Evolutionary conservation across 2,797 vertebrate genomes (phyloP).

Genomic region (Sandelia bainsii): DNA sequence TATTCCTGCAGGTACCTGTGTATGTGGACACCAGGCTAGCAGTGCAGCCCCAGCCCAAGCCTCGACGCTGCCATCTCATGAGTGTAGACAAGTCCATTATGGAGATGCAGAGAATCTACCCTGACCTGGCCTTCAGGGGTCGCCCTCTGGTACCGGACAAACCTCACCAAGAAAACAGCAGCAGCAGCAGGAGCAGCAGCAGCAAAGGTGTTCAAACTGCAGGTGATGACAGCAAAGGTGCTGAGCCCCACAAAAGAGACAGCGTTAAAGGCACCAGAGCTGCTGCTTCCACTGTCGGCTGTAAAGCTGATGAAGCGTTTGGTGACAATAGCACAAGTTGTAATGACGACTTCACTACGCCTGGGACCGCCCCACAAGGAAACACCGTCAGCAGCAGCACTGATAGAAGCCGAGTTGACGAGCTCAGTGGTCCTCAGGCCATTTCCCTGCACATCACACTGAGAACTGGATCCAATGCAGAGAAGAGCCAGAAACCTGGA

Average conservation of each 20-base stretch:
- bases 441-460: constrained; percentile 68
- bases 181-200: neutral
- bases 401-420: constrained; percentile 8
- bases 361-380: accelerated
- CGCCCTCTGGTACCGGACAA: constrained; percentile 63
- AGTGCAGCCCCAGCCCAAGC: constrained; percentile 16
- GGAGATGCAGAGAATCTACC: constrained; percentile 83
- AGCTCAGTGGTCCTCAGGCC: constrained; percentile 70
- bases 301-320: too few species aligned
- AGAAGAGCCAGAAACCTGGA: constrained; percentile 2
- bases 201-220: neutral
- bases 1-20: constrained; percentile 32
- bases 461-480: constrained; percentile 35
- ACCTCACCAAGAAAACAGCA: constrained; percentile 4
- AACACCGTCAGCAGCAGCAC: neutral
- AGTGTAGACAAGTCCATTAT: constrained; percentile 74
- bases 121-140: constrained; percentile 85
- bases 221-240: neutral
- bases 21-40: constrained; percentile 14
- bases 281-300: neutral
- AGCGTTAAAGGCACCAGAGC: neutral
- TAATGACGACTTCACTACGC: neutral
- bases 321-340: neutral
- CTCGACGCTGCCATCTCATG: neutral
- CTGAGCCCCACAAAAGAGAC: neutral